Conservation (phyloP, 2,113 vertebrate genomes). For the Cynopterus brachyotis region DNA sequence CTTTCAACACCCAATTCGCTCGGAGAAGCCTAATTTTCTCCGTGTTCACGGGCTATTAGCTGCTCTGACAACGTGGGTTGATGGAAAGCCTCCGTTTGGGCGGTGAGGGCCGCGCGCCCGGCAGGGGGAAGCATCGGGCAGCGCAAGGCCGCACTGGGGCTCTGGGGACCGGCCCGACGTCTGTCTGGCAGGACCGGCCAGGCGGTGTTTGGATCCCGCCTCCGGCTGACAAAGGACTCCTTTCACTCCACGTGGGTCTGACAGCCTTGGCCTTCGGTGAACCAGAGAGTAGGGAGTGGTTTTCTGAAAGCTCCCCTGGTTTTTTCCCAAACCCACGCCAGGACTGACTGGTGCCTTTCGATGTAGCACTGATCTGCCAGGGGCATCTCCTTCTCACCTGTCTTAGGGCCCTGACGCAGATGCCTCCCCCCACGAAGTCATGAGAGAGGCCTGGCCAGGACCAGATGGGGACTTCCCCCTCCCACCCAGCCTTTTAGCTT, state of each 20-base stretch:
- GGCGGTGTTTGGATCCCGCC: not conserved
- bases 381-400: not conserved
- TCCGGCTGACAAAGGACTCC: slow-evolving; percentile 60
- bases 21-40: slow-evolving; percentile 50
- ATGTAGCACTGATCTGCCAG: fast-evolving
- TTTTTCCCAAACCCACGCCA: not conserved
- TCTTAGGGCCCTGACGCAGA: fast-evolving
- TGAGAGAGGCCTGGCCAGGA: not conserved
- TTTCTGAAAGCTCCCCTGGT: not conserved
- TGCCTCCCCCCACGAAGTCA: not conserved
- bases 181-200: not conserved
- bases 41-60: slow-evolving; percentile 26
- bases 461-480: no score
- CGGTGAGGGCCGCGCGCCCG: not conserved
- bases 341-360: not conserved
- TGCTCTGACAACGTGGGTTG: slow-evolving; percentile 51
- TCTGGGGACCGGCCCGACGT: fast-evolving
- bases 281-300: not conserved
- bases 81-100: slow-evolving; percentile 1
- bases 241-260: not conserved
- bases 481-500: not conserved
- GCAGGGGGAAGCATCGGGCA: slow-evolving; percentile 72
- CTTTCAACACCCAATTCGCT: slow-evolving; percentile 11
- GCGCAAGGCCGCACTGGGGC: not conserved
- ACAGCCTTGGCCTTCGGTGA: not conserved